Percentiles rank a stretch among this genome's conserved stretches.
Evolutionary conservation across 2,888 invertebrate genomes (phyloP).

Genomic region (Himalopsyche kuldschensis): DNA sequence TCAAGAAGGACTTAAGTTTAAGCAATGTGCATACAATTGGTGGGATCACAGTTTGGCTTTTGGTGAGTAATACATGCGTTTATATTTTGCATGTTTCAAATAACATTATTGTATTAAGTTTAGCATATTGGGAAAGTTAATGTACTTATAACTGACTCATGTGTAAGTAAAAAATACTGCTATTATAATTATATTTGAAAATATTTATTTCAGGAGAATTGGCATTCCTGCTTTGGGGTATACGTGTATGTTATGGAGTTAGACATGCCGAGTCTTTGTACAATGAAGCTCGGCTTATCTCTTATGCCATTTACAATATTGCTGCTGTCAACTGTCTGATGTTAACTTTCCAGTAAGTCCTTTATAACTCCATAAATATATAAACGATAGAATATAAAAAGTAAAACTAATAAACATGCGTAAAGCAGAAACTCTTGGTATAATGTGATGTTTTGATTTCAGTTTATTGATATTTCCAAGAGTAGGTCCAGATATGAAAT

Average conservation of each 20-base stretch:
- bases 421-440: too few species aligned
- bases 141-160: background rate
- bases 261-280: slow-evolving; percentile 90
- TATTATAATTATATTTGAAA: too few species aligned
- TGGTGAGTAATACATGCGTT: slow-evolving; percentile 55
- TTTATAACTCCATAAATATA: background rate
- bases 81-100: slow-evolving; percentile 5
- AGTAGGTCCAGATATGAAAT: slow-evolving; percentile 91
- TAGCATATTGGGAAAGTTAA: background rate
- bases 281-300: slow-evolving; percentile 90
- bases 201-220: slow-evolving; percentile 66
- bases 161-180: too few species aligned
- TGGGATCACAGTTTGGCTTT: slow-evolving; percentile 93
- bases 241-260: slow-evolving; percentile 82
- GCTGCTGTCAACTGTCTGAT: slow-evolving; percentile 89
- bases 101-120: slow-evolving; percentile 8
- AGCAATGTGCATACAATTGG: slow-evolving; percentile 89
- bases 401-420: too few species aligned
- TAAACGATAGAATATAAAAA: too few species aligned
- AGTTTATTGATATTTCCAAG: slow-evolving; percentile 83
- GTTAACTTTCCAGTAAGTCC: slow-evolving; percentile 90
- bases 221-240: slow-evolving; percentile 81
- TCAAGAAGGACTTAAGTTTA: slow-evolving; percentile 77
- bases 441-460: slow-evolving; percentile 43
- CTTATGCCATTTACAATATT: slow-evolving; percentile 93